Evolutionary conservation across 2,797 vertebrate species (phyloP).

Genomic region (Naso thynnoides): DNA sequence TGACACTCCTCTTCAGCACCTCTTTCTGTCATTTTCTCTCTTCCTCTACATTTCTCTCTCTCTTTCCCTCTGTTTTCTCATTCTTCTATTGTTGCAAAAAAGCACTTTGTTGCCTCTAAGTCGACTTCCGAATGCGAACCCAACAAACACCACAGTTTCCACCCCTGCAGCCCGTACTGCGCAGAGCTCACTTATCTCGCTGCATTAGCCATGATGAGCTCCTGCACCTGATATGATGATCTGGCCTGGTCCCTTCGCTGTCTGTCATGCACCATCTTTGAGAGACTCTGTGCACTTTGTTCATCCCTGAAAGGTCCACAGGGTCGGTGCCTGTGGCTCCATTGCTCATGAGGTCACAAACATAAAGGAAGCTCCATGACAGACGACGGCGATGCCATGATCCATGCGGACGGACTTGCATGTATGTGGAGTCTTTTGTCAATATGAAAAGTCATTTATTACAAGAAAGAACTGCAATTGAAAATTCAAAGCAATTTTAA

Average conservation of each 20-base stretch:
- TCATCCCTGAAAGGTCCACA: conserved; percentile 44
- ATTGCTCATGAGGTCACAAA: conserved; percentile 59
- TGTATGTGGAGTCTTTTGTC: not conserved
- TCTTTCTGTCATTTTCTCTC: conserved; percentile 56
- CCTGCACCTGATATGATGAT: conserved; percentile 45
- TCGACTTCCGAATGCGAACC: not conserved
- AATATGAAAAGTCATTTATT: not conserved
- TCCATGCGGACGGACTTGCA: not conserved
- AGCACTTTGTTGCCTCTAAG: not conserved
- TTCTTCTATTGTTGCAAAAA: conserved; percentile 21
- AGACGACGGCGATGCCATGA: conserved; percentile 11
- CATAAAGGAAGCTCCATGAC: conserved; percentile 32
- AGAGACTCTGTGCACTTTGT: conserved; percentile 23
- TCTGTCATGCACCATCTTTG: conserved; percentile 54
- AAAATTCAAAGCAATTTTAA: not conserved
- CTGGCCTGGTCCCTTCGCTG: conserved; percentile 50
- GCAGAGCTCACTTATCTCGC: conserved; percentile 21
- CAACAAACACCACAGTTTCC: not conserved
- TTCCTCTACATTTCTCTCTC: not conserved
- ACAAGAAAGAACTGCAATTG: not conserved
- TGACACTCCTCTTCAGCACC: conserved; percentile 63
- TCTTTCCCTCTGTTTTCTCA: not conserved
- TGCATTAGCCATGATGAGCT: conserved; percentile 17
- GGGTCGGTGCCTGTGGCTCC: conserved; percentile 38
- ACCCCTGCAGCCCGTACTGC: not conserved